These are phyloP conservation scores for Nymphalis urticae DNA, from an alignment of 2,888 invertebrate species.

Conservation along the genomic window DNA sequence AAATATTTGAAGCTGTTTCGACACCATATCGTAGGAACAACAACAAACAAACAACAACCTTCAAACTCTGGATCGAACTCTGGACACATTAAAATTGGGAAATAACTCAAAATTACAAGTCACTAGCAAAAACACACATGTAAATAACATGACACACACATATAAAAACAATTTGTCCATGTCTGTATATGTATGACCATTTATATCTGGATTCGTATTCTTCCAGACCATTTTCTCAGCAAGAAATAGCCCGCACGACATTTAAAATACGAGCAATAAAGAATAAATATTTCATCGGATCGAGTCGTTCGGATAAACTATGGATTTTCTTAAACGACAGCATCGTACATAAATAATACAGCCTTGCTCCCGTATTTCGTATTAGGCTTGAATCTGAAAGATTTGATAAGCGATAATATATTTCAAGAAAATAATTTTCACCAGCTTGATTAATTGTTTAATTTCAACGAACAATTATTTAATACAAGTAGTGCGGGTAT, in stretches of 20 bases:
- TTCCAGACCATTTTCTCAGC: slow-evolving; percentile 7
- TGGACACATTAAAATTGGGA: too few relatives aligned
- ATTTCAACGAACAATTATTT: not conserved
- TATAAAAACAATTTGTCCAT: too few relatives aligned
- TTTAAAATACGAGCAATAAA: slow-evolving; percentile 19
- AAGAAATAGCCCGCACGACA: slow-evolving; percentile 11
- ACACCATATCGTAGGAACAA: too few relatives aligned
- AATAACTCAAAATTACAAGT: too few relatives aligned
- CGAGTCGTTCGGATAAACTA: slow-evolving; percentile 29
- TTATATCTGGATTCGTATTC: not conserved
- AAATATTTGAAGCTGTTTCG: too few relatives aligned
- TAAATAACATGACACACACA: not conserved
- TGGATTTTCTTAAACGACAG: slow-evolving; percentile 34
- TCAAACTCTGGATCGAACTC: too few relatives aligned
- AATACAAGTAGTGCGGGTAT: not conserved
- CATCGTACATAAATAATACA: slow-evolving; percentile 12
- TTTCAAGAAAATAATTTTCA: not conserved
- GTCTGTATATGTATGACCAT: not conserved
- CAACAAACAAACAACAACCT: too few relatives aligned
- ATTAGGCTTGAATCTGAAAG: not conserved
- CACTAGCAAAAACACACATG: too few relatives aligned
- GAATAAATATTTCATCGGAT: slow-evolving; percentile 21
- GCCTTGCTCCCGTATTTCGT: slow-evolving; percentile 9
- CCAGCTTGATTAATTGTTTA: not conserved
- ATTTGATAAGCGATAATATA: not conserved